Conservation (phyloP, 2,113 vertebrate genomes). For the Amia ocellicauda region DNA sequence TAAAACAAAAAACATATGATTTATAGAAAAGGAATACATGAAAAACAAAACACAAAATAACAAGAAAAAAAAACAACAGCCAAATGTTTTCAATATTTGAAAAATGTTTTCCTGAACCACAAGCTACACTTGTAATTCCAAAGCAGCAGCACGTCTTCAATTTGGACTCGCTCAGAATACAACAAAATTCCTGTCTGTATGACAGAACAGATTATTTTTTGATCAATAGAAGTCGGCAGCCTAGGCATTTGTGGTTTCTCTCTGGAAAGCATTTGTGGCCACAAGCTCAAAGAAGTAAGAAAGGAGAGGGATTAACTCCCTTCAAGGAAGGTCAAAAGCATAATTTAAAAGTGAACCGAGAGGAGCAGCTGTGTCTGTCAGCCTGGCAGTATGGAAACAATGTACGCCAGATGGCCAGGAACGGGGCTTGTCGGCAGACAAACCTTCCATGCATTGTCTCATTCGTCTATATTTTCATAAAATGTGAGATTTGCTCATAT, state of each 20-base stretch:
- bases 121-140: conserved; percentile 40
- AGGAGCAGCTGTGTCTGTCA: conserved; percentile 65
- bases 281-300: conserved; percentile 56
- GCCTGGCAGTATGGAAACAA: conserved; percentile 64
- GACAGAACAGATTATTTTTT: conserved; percentile 49
- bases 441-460: conserved; percentile 40
- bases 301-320: conserved; percentile 59
- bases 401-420: conserved; percentile 60
- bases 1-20: conserved; percentile 2
- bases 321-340: conserved; percentile 66
- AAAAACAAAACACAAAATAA: background rate
- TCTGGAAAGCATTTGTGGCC: conserved; percentile 61
- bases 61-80: conserved; percentile 4
- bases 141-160: conserved; percentile 43
- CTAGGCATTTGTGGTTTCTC: conserved; percentile 51
- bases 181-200: conserved; percentile 53
- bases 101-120: conserved; percentile 3
- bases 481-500: conserved; percentile 5
- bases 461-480: conserved; percentile 25
- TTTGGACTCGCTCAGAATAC: conserved; percentile 36
- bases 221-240: conserved; percentile 54
- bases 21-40: background rate
- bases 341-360: conserved; percentile 63
- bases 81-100: background rate
- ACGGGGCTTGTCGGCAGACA: conserved; percentile 40